These are phyloP conservation scores for Drosophila ananassae DNA, from an alignment of 1,140 invertebrate species.

Conservation along the genomic window DNA sequence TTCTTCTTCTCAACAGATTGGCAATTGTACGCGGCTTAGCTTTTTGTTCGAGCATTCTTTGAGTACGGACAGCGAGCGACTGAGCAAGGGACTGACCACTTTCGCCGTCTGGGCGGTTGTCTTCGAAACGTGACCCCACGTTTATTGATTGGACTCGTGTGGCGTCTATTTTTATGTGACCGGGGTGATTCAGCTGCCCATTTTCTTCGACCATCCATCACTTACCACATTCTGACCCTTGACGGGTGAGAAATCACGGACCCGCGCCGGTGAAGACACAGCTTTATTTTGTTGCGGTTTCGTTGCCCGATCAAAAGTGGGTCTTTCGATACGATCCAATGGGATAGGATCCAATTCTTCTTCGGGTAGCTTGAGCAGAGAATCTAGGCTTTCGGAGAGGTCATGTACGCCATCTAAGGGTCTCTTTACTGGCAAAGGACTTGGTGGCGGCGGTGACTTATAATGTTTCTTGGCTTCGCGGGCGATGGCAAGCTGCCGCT, in stretches of 20 bases:
- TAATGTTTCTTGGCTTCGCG: slow-evolving; percentile 75
- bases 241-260: slow-evolving; percentile 87
- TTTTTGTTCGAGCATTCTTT: slow-evolving; percentile 56
- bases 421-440: background rate
- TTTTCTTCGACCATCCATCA: slow-evolving; percentile 9
- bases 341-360: background rate
- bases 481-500: slow-evolving; percentile 75
- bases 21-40: slow-evolving; percentile 35
- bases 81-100: slow-evolving; percentile 20
- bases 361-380: background rate
- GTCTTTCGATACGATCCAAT: slow-evolving; percentile 49
- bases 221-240: slow-evolving; percentile 85
- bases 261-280: slow-evolving; percentile 64
- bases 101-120: slow-evolving; percentile 30
- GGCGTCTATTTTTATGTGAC: slow-evolving; percentile 47
- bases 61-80: slow-evolving; percentile 59
- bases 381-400: slow-evolving; percentile 12
- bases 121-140: slow-evolving; percentile 56
- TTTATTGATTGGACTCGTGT: slow-evolving; percentile 60
- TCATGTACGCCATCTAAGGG: background rate
- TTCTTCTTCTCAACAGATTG: slow-evolving; percentile 32
- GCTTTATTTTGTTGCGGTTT: slow-evolving; percentile 84
- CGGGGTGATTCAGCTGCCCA: slow-evolving; percentile 35
- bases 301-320: slow-evolving; percentile 87
- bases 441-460: slow-evolving; percentile 42